These are phyloP conservation scores for Cheirogaleus major DNA, from an alignment of 2,797 vertebrate genomes.

Conservation along the genomic window DNA sequence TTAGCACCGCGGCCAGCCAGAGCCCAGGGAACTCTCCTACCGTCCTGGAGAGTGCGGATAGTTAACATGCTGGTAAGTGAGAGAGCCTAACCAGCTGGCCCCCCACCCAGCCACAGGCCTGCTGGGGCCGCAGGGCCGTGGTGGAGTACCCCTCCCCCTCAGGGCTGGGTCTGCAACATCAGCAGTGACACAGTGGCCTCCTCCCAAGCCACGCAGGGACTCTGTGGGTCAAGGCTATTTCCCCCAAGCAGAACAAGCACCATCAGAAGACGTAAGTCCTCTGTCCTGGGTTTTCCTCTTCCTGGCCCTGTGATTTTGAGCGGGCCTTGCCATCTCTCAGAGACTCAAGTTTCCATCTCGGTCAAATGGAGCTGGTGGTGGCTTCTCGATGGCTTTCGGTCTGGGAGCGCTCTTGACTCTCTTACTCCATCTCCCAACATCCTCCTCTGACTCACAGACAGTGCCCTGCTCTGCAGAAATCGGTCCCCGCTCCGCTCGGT, in stretches of 20 bases:
- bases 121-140: neutral
- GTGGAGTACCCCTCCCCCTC: too few relatives aligned
- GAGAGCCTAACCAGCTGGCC: too few relatives aligned
- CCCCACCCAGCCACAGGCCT: neutral
- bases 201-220: too few relatives aligned
- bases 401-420: accelerated
- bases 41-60: accelerated
- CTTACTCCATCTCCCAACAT: neutral
- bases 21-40: accelerated
- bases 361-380: accelerated
- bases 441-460: neutral
- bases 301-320: neutral
- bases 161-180: too few relatives aligned
- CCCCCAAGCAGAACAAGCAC: neutral
- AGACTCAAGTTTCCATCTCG: neutral
- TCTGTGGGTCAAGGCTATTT: neutral
- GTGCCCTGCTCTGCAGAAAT: neutral
- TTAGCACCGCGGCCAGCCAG: neutral
- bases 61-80: neutral
- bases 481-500: accelerated
- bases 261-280: accelerated
- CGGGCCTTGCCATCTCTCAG: accelerated
- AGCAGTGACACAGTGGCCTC: neutral
- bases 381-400: accelerated
- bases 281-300: neutral